Conservation (phyloP, 64 coral and sea anemone genomes). For the Montipora sp. region DNA sequence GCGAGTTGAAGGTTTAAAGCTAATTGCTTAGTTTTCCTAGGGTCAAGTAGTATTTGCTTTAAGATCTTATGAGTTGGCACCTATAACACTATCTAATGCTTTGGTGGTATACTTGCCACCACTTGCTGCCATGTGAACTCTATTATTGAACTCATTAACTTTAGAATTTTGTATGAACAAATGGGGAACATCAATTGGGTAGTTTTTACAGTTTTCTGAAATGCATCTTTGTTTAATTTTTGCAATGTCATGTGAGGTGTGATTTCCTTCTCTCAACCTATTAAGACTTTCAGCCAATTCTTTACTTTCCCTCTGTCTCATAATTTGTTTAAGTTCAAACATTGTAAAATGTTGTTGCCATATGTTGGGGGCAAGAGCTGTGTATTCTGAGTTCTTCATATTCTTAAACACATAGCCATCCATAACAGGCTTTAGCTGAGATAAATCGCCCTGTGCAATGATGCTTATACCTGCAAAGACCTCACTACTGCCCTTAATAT, state of each 20-base stretch:
- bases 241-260: background rate
- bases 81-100: conserved; percentile 62
- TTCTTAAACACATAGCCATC: conserved; percentile 26
- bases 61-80: conserved; percentile 24
- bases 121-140: conserved; percentile 25
- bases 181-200: conserved; percentile 16
- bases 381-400: conserved; percentile 11
- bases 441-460: conserved; percentile 24
- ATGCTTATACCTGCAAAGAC: conserved; percentile 39
- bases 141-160: conserved; percentile 62
- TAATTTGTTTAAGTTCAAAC: conserved; percentile 33
- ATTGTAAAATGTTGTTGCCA: conserved; percentile 16
- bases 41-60: conserved; percentile 37
- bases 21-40: conserved; percentile 50
- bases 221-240: conserved; percentile 13
- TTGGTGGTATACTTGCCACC: conserved; percentile 64
- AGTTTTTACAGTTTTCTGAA: background rate
- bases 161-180: conserved; percentile 45
- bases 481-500: conserved; percentile 21
- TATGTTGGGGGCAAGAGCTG: background rate
- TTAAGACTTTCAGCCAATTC: conserved; percentile 27
- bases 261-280: background rate
- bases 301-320: conserved; percentile 25
- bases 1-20: conserved; percentile 13
- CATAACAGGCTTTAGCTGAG: conserved; percentile 17